Conservation (phyloP, 2,797 vertebrate species). For the Aselliscus stoliczkanus region DNA sequence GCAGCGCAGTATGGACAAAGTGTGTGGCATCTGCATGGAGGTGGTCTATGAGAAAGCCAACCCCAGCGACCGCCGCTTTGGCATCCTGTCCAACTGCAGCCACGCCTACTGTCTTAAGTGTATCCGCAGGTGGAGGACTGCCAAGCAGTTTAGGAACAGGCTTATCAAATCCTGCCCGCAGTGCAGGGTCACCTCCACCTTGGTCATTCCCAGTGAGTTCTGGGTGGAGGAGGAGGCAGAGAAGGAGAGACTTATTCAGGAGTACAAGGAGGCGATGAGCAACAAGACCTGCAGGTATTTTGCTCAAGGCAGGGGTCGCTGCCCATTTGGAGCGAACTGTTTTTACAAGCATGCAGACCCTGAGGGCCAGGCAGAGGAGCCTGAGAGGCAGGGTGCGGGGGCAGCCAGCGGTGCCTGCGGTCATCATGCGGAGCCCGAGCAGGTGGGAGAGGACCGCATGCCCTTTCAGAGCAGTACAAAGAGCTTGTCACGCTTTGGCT, state of each 20-base stretch:
- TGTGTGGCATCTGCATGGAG: conserved; percentile 95
- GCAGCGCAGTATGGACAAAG: conserved; percentile 91
- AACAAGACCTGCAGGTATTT: conserved; percentile 89
- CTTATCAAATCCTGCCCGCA: conserved; percentile 93
- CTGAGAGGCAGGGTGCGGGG: conserved; percentile 78
- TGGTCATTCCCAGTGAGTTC: conserved; percentile 92
- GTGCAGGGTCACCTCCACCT: conserved; percentile 91
- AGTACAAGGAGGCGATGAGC: conserved; percentile 92
- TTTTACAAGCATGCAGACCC: conserved; percentile 92
- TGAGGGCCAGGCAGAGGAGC: conserved; percentile 23
- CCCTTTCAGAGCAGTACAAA: conserved; percentile 86
- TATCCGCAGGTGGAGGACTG: conserved; percentile 92
- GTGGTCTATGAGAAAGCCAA: conserved; percentile 90
- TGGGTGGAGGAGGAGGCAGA: conserved; percentile 93
- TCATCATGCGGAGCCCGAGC: conserved; percentile 85
- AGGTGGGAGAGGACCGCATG: conserved; percentile 84
- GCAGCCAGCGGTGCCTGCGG: conserved; percentile 82
- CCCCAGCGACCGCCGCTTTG: conserved; percentile 88
- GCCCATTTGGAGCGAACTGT: conserved; percentile 89
- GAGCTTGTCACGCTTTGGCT: conserved; percentile 88
- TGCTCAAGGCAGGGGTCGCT: conserved; percentile 87
- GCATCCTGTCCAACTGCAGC: conserved; percentile 91
- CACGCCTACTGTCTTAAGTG: conserved; percentile 93
- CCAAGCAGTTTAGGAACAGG: conserved; percentile 91
- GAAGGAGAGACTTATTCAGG: conserved; percentile 90